phyloP scores from a whole-genome alignment of 1,140 invertebrate species.

The Hermatobates lingyangjiaoensis region DNA sequence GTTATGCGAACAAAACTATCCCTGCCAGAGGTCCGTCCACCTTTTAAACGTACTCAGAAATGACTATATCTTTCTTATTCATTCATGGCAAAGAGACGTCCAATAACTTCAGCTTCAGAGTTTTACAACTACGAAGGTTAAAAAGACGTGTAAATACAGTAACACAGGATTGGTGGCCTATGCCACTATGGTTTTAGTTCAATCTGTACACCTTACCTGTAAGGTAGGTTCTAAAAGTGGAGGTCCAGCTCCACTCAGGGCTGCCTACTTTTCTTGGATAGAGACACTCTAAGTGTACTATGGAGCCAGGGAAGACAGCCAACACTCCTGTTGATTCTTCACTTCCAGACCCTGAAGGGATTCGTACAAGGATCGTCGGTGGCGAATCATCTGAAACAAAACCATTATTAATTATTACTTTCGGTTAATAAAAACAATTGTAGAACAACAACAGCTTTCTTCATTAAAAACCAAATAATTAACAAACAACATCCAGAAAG shows the following conservation, averaged over 20 bases:
- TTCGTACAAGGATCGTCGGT: constrained; percentile 59
- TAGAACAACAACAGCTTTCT: background rate
- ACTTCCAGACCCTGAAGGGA: constrained; percentile 57
- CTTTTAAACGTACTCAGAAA: too few species aligned
- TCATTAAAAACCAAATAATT: background rate
- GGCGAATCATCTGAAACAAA: constrained; percentile 49
- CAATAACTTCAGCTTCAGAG: too few species aligned
- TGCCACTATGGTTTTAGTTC: background rate
- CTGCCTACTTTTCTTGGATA: constrained; percentile 50
- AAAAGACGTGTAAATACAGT: too few species aligned
- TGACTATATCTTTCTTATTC: too few species aligned
- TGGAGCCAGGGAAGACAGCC: constrained; percentile 61
- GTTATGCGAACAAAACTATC: too few species aligned
- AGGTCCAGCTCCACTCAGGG: constrained; percentile 78
- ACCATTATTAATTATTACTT: constrained; percentile 13
- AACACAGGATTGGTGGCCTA: background rate
- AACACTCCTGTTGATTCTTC: constrained; percentile 57
- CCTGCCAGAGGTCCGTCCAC: too few species aligned
- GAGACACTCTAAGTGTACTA: constrained; percentile 65
- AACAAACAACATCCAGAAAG: background rate
- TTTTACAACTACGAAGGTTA: too few species aligned
- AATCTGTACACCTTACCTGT: constrained; percentile 36
- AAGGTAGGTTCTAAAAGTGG: constrained; percentile 48
- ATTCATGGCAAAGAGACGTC: too few species aligned
- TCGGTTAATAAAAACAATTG: background rate